A percentile compares a stretch with the other conserved stretches of the same genome.
phyloP scores from a whole-genome alignment of 2,888 invertebrate genomes.

The Microctonus hyperodae region DNA sequence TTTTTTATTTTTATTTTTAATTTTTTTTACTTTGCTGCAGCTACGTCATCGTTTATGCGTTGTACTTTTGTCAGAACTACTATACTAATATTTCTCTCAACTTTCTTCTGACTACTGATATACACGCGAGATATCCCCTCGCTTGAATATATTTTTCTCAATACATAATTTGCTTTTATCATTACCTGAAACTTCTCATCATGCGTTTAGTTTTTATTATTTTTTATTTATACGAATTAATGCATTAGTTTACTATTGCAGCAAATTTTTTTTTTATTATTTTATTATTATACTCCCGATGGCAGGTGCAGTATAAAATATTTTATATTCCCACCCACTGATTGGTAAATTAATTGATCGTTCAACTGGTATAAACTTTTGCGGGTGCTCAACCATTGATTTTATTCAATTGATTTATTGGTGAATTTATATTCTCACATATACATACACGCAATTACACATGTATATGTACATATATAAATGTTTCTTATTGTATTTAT shows the following conservation, averaged over 20 bases:
- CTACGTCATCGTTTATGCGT: constrained; percentile 36
- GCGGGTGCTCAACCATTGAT: background rate
- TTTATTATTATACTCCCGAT: background rate
- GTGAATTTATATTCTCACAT: background rate
- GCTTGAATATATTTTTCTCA: constrained; percentile 1
- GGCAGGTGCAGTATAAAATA: background rate
- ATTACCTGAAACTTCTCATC: background rate
- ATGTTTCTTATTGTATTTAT: background rate
- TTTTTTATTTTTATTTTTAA: too few species aligned
- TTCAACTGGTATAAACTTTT: background rate
- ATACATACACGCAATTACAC: too few species aligned
- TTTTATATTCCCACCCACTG: constrained; percentile 1
- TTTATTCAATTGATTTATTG: background rate
- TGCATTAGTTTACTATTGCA: background rate
- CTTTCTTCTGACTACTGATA: constrained; percentile 29
- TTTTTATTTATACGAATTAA: background rate
- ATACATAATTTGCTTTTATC: constrained; percentile 5
- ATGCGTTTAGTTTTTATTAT: background rate
- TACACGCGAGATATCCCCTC: background rate
- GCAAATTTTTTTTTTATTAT: background rate
- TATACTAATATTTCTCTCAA: constrained; percentile 18
- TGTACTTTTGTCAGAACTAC: background rate
- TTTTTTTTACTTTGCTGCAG: constrained; percentile 25
- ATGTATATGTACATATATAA: background rate
- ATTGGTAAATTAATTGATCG: background rate